Conservation (phyloP, 2,797 vertebrate genomes). For the Alexandromys oeconomus region DNA sequence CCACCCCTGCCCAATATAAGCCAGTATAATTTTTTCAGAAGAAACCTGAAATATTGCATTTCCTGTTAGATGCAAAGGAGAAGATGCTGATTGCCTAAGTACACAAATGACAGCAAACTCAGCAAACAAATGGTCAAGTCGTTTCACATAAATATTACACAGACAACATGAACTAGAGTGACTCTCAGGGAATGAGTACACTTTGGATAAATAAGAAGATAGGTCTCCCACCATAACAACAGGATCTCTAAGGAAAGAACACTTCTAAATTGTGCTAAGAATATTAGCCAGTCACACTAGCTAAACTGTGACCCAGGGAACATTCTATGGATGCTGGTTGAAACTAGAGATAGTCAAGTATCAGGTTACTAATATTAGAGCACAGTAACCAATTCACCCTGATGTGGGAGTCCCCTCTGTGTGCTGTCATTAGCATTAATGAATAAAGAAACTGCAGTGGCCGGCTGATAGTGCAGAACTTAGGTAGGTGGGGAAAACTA, state of each 20-base stretch:
- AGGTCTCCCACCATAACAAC: conserved; percentile 31
- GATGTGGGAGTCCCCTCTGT: too few species aligned
- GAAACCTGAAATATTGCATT: not conserved
- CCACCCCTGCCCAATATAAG: not conserved
- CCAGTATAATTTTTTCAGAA: conserved; percentile 32
- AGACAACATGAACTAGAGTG: conserved; percentile 29
- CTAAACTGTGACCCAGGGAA: not conserved
- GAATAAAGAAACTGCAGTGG: too few species aligned
- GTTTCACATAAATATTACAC: conserved; percentile 32
- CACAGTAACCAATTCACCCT: conserved; percentile 59
- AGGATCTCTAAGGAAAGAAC: conserved; percentile 29
- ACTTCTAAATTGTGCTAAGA: conserved; percentile 6
- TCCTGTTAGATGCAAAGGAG: conserved; percentile 39
- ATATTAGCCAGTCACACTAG: not conserved
- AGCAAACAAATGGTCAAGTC: not conserved
- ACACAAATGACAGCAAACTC: conserved; percentile 39
- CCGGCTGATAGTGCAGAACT: too few species aligned
- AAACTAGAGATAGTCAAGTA: conserved; percentile 40
- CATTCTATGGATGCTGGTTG: not conserved
- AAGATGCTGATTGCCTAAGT: not conserved
- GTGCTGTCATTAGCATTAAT: too few species aligned
- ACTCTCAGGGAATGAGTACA: not conserved
- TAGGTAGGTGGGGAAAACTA: too few species aligned
- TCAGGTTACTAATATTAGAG: conserved; percentile 52
- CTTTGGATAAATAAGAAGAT: conserved; percentile 24